A percentile compares a stretch with the other conserved stretches of the same genome.
Conservation (phyloP, 2,888 invertebrate genomes). For the Sabatieria punctata region DNA sequence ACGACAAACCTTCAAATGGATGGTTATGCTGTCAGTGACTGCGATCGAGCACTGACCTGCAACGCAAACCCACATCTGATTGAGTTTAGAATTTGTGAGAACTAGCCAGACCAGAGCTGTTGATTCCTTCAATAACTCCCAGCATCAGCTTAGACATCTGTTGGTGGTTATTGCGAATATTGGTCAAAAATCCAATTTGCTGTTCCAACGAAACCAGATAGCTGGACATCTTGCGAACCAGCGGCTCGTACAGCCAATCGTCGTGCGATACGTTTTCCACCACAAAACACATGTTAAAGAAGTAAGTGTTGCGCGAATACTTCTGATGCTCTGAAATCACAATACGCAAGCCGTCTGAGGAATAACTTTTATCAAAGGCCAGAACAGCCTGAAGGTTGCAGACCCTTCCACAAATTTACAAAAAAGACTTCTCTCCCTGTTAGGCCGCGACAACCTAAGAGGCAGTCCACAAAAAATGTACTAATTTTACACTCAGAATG, state of each 20-base stretch:
- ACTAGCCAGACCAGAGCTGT: too few relatives aligned
- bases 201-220: constrained; percentile 25
- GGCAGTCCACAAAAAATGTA: too few relatives aligned
- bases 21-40: constrained; percentile 17
- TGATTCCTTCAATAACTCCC: constrained; percentile 18
- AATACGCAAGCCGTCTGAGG: too few relatives aligned
- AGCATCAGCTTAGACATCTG: constrained; percentile 13
- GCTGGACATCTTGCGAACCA: constrained; percentile 26
- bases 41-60: constrained; percentile 19
- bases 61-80: constrained; percentile 8
- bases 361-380: too few relatives aligned
- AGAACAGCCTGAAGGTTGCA: too few relatives aligned
- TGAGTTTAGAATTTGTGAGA: too few relatives aligned
- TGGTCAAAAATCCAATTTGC: constrained; percentile 9
- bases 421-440: too few relatives aligned
- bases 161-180: too few relatives aligned
- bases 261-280: constrained; percentile 15
- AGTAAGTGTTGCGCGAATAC: constrained; percentile 16
- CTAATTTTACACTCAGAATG: too few relatives aligned
- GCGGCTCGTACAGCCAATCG: constrained; percentile 27
- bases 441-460: too few relatives aligned
- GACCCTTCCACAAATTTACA: too few relatives aligned
- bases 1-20: constrained; percentile 25
- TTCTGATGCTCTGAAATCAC: constrained; percentile 7
- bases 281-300: constrained; percentile 28